Percentiles rank a stretch among this genome's conserved stretches.
Evolutionary conservation across 2,113 vertebrate genomes (phyloP).

Genomic region (Odocoileus hemionus): DNA sequence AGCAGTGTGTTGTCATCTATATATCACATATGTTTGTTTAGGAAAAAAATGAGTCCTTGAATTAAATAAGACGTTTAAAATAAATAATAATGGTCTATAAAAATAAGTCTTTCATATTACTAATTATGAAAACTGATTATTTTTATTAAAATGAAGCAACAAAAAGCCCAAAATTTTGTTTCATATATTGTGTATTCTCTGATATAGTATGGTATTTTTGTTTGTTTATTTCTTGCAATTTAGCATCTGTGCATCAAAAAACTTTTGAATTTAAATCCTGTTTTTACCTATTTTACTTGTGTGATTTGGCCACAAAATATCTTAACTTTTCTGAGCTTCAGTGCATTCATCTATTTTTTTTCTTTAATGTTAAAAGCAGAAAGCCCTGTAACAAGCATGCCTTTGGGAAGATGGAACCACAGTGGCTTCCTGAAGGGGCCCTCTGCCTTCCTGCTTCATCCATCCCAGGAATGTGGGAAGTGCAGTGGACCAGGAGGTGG

Average conservation of each 20-base stretch:
- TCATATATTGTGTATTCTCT: not conserved
- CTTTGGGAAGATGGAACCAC: not conserved
- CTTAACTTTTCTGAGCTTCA: not conserved
- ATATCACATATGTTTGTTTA: not conserved
- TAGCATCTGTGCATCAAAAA: not conserved
- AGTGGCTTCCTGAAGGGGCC: not conserved
- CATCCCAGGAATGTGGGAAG: not conserved
- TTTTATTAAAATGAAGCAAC: conserved; percentile 13
- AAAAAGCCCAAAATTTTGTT: not conserved
- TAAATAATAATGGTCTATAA: not conserved
- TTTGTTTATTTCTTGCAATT: not conserved
- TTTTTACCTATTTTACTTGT: not conserved
- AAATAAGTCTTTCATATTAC: not conserved
- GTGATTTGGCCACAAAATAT: not conserved
- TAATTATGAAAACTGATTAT: not conserved
- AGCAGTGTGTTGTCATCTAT: not conserved
- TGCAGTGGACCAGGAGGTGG: not conserved
- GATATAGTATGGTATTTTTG: not conserved
- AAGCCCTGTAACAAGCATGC: not conserved
- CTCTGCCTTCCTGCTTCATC: not conserved
- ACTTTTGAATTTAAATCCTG: not conserved
- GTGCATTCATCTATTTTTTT: not conserved
- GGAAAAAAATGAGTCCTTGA: not conserved
- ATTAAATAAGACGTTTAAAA: not conserved
- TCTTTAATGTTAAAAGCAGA: not conserved